Evolutionary conservation across 2,888 invertebrate species (phyloP), one percentile per base, ranked within the genome.

Genomic region (Polymixis flavicincta): DNA sequence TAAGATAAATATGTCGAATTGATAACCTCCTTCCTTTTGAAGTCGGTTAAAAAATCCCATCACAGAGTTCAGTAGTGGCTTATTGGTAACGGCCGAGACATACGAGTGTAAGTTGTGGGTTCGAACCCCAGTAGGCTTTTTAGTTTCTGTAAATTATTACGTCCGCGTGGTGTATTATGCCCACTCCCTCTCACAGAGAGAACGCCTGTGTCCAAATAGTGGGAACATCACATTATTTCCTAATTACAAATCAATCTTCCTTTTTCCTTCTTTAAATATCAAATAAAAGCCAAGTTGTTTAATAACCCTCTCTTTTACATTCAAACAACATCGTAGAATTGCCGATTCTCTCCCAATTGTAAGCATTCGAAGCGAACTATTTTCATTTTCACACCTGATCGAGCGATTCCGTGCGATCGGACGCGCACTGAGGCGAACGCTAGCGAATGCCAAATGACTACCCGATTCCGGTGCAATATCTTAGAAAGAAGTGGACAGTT

Each of bases 341-440:
- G 14, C 25, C 55, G 48, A 66, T 73, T 60, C 50, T 13, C 55
- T 60, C 17, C 14, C 61, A 71, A 74, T 61, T 54, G 70, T 14
- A 67, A 74, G 69, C 60, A 75, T 54, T 64, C 25, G 57, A 83
- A 71, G 71, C 63, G 74, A 72, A 73, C 64, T 76, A 54, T 70
- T 68, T 82, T 80, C 75, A 78, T 63, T 83, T 72, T 78, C 79
- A 60, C 85, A 87, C 87, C 87, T 87, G 86, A 85, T 64, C 64
- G 75, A 66, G 17, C 74, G 65, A 50, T 71, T 65, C 72, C 66
- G 17, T 68, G 45, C 63, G 59, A 80, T 61, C 50, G 67, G 66
- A 19, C 13, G 72, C n/a, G 57, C 74, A 55, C 50, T 48, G 77
- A 77, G 25, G 80, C 78, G 78, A 28, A 50, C 60, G 64, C 42